Evolutionary conservation across 2,113 vertebrate genomes (phyloP).

Genomic region (Pardalotus punctatus): DNA sequence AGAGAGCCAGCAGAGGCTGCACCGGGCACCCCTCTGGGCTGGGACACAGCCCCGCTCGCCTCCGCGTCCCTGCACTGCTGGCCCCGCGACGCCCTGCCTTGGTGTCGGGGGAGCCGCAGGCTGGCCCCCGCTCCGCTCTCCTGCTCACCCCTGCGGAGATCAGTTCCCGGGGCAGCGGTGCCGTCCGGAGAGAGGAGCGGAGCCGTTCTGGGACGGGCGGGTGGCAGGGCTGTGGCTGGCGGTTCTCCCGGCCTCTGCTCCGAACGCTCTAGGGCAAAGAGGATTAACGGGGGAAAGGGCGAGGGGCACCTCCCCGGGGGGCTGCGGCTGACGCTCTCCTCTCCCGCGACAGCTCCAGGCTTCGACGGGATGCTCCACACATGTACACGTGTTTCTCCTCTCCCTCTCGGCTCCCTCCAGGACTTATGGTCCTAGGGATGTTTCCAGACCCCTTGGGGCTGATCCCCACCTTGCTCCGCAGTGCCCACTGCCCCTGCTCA

Average conservation of each 20-base stretch:
- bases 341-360: background rate
- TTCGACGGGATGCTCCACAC: background rate
- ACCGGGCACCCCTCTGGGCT: background rate
- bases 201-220: slow-evolving; percentile 19
- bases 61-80: slow-evolving; percentile 22
- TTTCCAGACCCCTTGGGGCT: background rate
- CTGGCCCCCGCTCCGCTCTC: slow-evolving; percentile 30
- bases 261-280: slow-evolving; percentile 60
- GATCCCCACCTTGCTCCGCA: background rate
- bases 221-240: slow-evolving; percentile 47
- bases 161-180: slow-evolving; percentile 33
- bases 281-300: slow-evolving; percentile 39
- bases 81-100: background rate
- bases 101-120: background rate
- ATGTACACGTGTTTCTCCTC: background rate
- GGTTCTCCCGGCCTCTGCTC: slow-evolving; percentile 55
- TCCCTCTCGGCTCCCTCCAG: background rate
- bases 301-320: background rate
- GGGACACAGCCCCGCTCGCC: background rate
- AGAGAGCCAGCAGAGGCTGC: background rate
- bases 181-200: slow-evolving; percentile 38
- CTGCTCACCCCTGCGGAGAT: slow-evolving; percentile 45
- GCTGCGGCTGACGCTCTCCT: background rate
- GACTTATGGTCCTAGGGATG: fast-evolving
- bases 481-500: background rate